Evolutionary conservation across 2,888 invertebrate genomes (phyloP).

Genomic region (Spicauda simplicius): DNA sequence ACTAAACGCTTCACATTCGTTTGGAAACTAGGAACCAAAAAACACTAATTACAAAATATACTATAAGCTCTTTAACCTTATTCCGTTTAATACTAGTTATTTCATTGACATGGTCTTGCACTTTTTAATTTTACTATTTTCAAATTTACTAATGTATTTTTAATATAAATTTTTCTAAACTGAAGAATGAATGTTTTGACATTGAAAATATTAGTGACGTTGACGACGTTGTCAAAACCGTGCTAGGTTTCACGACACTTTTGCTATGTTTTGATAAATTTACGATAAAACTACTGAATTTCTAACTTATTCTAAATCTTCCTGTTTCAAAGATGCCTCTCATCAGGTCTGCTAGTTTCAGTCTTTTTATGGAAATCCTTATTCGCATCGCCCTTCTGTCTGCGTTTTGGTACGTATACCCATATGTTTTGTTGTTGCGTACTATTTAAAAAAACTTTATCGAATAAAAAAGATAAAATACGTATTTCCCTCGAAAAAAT

Average conservation of each 20-base stretch:
- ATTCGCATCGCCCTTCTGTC: constrained; percentile 77
- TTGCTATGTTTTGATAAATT: constrained; percentile 36
- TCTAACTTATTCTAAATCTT: constrained; percentile 19
- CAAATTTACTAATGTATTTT: not conserved
- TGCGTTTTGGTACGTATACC: constrained; percentile 82
- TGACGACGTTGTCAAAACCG: constrained; percentile 15
- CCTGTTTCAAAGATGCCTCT: constrained; percentile 64
- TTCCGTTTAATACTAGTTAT: no score
- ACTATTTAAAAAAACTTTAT: constrained; percentile 11
- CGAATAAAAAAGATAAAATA: no score
- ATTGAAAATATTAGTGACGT: not conserved
- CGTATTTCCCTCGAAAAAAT: no score
- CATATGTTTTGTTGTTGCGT: constrained; percentile 51
- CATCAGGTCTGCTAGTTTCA: constrained; percentile 73
- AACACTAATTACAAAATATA: not conserved
- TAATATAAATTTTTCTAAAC: not conserved
- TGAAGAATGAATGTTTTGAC: not conserved
- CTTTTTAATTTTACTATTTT: no score
- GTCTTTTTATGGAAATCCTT: constrained; percentile 78
- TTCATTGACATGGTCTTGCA: no score
- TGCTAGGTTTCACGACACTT: not conserved
- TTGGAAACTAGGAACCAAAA: not conserved
- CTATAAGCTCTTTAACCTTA: no score
- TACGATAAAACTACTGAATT: constrained; percentile 4
- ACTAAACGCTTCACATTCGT: constrained; percentile 1